Base-by-base conservation (phyloP, 2,888 invertebrate genomes). In the Platycheirus rosarum region DNA sequence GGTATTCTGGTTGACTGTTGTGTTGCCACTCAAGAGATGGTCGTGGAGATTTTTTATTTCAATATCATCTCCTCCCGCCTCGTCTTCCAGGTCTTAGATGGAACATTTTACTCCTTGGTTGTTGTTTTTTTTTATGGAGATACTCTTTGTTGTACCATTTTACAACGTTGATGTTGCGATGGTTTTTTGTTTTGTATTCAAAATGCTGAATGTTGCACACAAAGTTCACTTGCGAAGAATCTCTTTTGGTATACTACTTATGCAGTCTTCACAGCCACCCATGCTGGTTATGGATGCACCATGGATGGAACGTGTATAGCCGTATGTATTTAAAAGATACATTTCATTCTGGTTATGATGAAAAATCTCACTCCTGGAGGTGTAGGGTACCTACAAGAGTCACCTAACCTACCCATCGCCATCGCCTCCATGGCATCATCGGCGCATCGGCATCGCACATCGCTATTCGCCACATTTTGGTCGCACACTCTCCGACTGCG, bases 11-110 rank as follows among this genome's bases (percentile, higher is more conserved):
- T 70, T 80, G 75, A 66, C 70, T 77, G 77, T 70, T 76, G 80
- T 77, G 66, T 77, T 82, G 66, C 71, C 76, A 77, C 82, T 76
- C 77, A 77, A 82, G 70, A 76, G 82, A 82, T 82, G 71, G 76
- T 68, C 62, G 76, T 68, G 70, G 70, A 68, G 35, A 48, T 48
- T 26, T 60, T 60, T 49, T 46, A 49, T 68, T 57, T 57, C 16
- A 40, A 35, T 13, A 14, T 7, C 18, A n/a, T 9, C 16, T 48
- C 63, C 32, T 65, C 2, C 26, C 20, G 13, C 5, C 13, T 51
- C 9, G 11, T 69, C 9, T 26, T 8, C 23, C 26, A n/a, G 18
- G 16, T 65, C 49, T 68, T 9, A 11, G 49, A 48, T 42, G 42
- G 44, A 53, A 62, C 53, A 69, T 78, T 78, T 48, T 62, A 53